Base-by-base conservation (phyloP, 2,797 vertebrate species). In the Bovichtus diacanthus region DNA sequence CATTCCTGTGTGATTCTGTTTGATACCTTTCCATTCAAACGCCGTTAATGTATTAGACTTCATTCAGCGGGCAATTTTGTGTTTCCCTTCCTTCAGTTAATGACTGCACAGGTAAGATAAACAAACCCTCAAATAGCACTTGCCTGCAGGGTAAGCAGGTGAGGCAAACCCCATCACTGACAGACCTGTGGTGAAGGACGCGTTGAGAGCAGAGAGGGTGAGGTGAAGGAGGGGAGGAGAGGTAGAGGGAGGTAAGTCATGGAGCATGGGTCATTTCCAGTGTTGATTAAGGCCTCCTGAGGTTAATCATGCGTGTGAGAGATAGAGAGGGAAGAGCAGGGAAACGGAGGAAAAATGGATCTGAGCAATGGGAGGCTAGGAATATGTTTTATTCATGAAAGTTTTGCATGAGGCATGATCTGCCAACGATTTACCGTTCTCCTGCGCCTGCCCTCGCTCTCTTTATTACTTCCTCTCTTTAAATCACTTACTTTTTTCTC, bases 371-470 rank as follows among this genome's bases (percentile, higher is more conserved):
- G 89, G 83, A 90, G 91, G 89, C 87, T 78, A 89, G 86, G 81
- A 88, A 69, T 70, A 95, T 95, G 91, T 91, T 95, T 95, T 95
- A 95, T 95, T 95, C 94, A 95, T 96, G 92, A 67, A 82, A 83
- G 90, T 92, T 92, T 93, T 93, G 91, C 87, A 93, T 94, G 94
- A 95, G 85, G 91, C 93, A 94, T 93, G 91, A 92, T 93, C 93
- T 93, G 92, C 92, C 91, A 91, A 68, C 74, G 82, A 90, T 93
- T 94, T 92, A 89, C 88, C 78, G 80, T 91, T 85, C 91, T 87
- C 87, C 83, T 47, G 81, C 56, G 69, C 76, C 88, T 84, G 75
- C 86, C 91, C 87, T 81, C 18, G 34, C 86, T 84, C 83, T 82
- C 75, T 88, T 92, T 90, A 92, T 90, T 90, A 91, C 89, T 78